These are phyloP conservation scores for Psilopsiagon aurifrons DNA, from an alignment of 2,113 vertebrate species.

Conservation along the genomic window DNA sequence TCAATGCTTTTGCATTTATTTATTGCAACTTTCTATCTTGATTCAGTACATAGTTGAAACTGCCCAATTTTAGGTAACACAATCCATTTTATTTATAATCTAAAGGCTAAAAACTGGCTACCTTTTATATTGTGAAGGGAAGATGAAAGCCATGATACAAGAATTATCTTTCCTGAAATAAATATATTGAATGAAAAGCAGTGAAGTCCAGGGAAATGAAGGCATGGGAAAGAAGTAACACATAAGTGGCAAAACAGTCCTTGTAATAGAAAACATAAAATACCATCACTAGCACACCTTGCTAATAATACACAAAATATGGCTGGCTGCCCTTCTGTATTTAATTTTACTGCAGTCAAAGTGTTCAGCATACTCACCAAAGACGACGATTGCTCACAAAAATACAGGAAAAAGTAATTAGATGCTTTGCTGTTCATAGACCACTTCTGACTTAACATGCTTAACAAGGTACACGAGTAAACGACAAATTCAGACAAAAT, in stretches of 20 bases:
- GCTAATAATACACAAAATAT: not conserved
- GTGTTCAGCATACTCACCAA: not conserved
- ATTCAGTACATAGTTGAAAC: not conserved
- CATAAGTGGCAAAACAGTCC: not conserved
- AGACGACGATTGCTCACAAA: not conserved
- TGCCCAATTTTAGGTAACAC: not conserved
- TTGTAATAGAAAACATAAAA: not conserved
- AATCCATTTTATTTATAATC: not conserved
- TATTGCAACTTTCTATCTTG: not conserved
- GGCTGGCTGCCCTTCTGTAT: not conserved
- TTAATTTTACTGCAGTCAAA: not conserved
- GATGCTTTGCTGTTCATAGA: not conserved
- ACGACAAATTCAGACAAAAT: not conserved
- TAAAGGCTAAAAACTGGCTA: not conserved
- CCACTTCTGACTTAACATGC: not conserved
- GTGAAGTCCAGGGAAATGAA: not conserved
- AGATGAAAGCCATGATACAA: not conserved
- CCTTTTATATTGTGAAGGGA: not conserved
- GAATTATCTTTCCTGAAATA: not conserved
- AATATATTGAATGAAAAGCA: not conserved
- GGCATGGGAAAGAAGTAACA: rapidly evolving
- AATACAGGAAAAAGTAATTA: not conserved
- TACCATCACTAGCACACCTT: not conserved
- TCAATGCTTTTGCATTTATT: not conserved
- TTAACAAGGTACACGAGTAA: not conserved